Evolutionary conservation across 2,797 vertebrate species (phyloP), one percentile per base, ranked within the genome.

Genomic region (Passerculus sandwichensis): DNA sequence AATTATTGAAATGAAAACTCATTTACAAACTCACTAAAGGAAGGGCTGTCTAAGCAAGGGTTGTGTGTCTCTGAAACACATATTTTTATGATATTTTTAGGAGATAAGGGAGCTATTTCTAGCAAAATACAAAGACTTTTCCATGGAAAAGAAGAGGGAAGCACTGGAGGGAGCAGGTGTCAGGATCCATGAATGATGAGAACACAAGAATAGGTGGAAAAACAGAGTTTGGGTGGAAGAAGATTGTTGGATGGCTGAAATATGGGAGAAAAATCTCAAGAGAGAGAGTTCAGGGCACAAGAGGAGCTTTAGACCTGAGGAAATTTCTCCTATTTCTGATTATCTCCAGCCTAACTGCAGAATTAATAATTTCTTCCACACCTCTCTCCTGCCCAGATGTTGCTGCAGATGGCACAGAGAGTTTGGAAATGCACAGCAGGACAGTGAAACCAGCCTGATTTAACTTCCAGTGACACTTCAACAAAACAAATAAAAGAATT

Each of bases 1-100:
- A 91, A 85, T 64, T 73, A 78, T 48, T 82, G 22, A 89, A 85
- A 80, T 71, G 27, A 57, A 88, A 91, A 74, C 45, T 89, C 48
- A 70, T 51, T 88, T 48, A 57, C 10, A 20, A 54, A 38, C 21
- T 30, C 48, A 50, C 26, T 60, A 60, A 73, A 70, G 20, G 36
- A 61, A 44, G 4, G 69, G 25, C 59, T 75, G 12, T 30, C 59
- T 59, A 12, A 59, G 29, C 16, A 73, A 75, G 34, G 21, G 16
- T 4, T 66, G 18, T 53, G 34, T 7, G 50, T 45, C 12, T 34
- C 62, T 64, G 45, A n/a, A 69, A 30, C 42, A 42, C 42, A 42
- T 42, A 42, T 42, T 42, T 42, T 42, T 42, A 42, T 42, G 42
- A 42, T 15, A 6, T 47, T 89, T 51, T 48, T 71, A 26, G n/a